phyloP scores from a whole-genome alignment of 2,113 vertebrate genomes.

The Crotalus horridus region DNA sequence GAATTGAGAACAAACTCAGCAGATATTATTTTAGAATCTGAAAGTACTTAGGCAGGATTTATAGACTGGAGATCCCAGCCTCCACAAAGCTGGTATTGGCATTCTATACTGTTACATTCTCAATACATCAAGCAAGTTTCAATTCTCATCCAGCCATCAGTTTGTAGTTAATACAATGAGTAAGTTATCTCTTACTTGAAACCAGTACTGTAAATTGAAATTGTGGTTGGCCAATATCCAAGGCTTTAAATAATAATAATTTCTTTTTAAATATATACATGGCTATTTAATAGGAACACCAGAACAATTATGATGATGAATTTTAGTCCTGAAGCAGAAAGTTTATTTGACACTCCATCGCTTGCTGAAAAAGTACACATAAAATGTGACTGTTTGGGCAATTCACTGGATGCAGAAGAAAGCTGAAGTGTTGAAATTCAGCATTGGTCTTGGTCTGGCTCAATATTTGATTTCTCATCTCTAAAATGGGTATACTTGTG shows the following conservation, averaged over 20 bases:
- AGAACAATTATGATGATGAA: neutral
- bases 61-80: neutral
- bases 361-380: neutral
- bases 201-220: constrained; percentile 29
- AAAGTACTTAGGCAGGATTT: neutral
- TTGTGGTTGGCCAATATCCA: neutral
- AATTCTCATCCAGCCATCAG: neutral
- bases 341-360: neutral
- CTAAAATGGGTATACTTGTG: neutral
- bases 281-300: neutral
- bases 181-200: constrained; percentile 4
- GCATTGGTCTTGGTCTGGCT: neutral
- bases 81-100: neutral
- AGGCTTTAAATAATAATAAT: neutral
- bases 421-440: neutral
- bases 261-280: neutral
- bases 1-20: neutral
- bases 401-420: neutral
- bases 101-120: neutral
- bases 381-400: neutral
- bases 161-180: neutral
- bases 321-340: constrained; percentile 1
- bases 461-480: neutral
- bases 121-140: constrained; percentile 4
- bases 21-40: neutral